Base-by-base conservation (phyloP, 2,113 vertebrate species). In the Cavia porcellus region DNA sequence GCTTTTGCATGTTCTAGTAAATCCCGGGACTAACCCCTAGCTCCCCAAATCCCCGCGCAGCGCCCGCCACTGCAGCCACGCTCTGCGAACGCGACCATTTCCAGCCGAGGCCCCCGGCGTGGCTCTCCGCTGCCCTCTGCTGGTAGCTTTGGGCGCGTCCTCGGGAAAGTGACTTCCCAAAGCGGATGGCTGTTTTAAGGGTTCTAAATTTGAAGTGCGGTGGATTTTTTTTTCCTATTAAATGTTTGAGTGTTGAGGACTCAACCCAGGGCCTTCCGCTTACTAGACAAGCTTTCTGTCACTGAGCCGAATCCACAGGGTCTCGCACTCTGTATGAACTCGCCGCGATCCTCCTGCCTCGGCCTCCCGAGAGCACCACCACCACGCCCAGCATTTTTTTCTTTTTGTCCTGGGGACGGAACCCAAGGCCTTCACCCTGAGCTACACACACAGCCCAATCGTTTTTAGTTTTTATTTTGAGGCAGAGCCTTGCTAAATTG, bases 61-160 rank as follows among this genome's bases (percentile, higher is more conserved):
- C 32, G 1, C 9, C 3, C 0, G 7, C 28, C 38, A 72, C 28
- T 25, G 22, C 1, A 5, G 8, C 0, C 8, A 61, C 1, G 17
- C 38, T 66, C 62, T 20, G 0, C 59, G n/a, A 81, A 52, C 0
- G 61, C 30, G n/a, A 4, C 0, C 62, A 0, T 80, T 74, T 89
- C 55, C 6, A 25, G 7, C 0, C 24, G 45, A 55, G 87, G 50
- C 57, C 12, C 52, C 28, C 74, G 61, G 19, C 20, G 5, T 62
- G 57, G 38, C 86, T 66, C 59, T 95, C 86, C 96, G 86, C 94
- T 89, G 95, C 3, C 95, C 95, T 70, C 95, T 93, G 92, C 92
- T 82, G 97, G 95, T 57, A 0, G 30, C 1, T 2, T 24, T 55
- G 32, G 77, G 30, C 5, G 28, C 83, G 74, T 61, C 30, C 61